Evolutionary conservation across 2,797 vertebrate genomes (phyloP), one percentile per base, ranked within the genome.

Genomic region (Anguilla anguilla): DNA sequence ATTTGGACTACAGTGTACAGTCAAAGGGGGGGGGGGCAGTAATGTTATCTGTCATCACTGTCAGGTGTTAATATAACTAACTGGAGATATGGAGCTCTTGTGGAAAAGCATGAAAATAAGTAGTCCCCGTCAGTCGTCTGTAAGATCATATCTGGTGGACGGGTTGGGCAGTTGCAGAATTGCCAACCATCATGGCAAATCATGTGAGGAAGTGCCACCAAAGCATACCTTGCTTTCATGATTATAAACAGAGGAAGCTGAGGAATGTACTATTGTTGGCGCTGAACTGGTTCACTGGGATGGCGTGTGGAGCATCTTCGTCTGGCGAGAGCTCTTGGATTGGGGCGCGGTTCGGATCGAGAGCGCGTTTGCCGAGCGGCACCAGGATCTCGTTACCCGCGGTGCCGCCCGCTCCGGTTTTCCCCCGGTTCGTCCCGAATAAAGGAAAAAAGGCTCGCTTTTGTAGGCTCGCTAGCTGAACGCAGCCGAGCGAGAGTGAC

Each of bases 401-500:
- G 28, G 35, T 39, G 35, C 22, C 7, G 72, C 6, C 35, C n/a
- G 13, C 72, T 77, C 17, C 31, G n/a, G 1, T 39, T 4, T 13
- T 77, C n/a, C 13, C 31, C 13, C 17, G n/a, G 35, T 39, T 77
- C 6, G 22, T 74, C 69, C 31, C 28, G 69, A 74, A 13, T 74
- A 74, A 39, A 74, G 31, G 69, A 35, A 35, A 35, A 74, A 39
- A 35, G 69, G 69, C 74, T 74, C 39, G 69, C 69, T 35, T 35
- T 39, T 39, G 69, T n/a, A 69, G 64, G 25, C 64, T 28, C 28
- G 25, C 10, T 1, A 77, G 72, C 59, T 43, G 87, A 64, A 77
- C 13, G 72, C 17, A 91, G n/a, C 89, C 6, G 86, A 85, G 90
- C 28, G 85, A 72, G 89, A 92, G 91, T 93, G 91, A 88, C 89